Conservation (phyloP, 2,113 vertebrate genomes). For the Thunnus maccoyii region DNA sequence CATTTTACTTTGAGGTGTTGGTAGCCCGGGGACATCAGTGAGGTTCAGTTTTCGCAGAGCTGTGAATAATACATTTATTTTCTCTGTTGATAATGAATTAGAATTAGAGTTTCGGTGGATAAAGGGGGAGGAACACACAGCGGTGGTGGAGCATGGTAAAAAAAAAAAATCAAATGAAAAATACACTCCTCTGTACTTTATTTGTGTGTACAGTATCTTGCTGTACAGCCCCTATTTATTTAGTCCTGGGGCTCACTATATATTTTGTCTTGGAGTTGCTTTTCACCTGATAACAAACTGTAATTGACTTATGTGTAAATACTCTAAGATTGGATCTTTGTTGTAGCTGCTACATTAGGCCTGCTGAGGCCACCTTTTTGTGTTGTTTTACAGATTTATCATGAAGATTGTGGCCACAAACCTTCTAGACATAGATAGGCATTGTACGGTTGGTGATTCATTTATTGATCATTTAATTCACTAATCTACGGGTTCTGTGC, state of each 20-base stretch:
- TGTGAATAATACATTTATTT: slow-evolving; percentile 33
- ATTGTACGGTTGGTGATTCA: slow-evolving; percentile 11
- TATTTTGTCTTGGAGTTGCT: slow-evolving; percentile 1
- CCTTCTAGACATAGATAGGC: background rate
- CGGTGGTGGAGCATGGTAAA: background rate
- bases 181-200: background rate
- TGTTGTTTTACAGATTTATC: background rate
- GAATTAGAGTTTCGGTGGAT: slow-evolving; percentile 22
- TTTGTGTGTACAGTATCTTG: slow-evolving; percentile 10
- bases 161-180: slow-evolving; percentile 9
- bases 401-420: background rate
- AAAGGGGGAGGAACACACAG: background rate
- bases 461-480: slow-evolving; percentile 23
- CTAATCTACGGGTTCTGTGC: slow-evolving; percentile 39
- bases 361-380: background rate
- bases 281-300: slow-evolving; percentile 3
- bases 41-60: slow-evolving; percentile 17
- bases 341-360: background rate
- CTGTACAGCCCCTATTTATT: background rate
- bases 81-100: slow-evolving; percentile 36
- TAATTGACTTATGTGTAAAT: background rate
- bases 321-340: background rate
- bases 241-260: background rate
- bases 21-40: slow-evolving; percentile 31
- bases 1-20: slow-evolving; percentile 50